phyloP scores from a whole-genome alignment of 2,888 invertebrate genomes.

The Acrobeloides nanus region DNA sequence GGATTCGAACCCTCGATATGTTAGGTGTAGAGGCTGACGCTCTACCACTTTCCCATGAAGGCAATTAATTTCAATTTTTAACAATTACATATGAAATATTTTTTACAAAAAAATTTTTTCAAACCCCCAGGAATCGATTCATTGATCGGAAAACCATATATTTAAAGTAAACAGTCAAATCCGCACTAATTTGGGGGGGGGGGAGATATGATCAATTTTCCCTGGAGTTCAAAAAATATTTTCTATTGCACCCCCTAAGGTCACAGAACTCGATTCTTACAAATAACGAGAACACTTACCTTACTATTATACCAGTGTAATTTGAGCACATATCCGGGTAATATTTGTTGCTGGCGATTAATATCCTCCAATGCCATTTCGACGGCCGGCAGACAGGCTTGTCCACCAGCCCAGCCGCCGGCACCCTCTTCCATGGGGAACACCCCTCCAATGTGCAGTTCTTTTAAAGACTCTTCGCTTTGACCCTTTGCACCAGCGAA shows the following conservation, averaged over 20 bases:
- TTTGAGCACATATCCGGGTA: conserved; percentile 46
- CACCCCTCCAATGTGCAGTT: conserved; percentile 85
- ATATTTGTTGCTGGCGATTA: conserved; percentile 56
- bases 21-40: no score
- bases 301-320: conserved; percentile 50
- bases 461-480: conserved; percentile 21
- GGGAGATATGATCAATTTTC: no score
- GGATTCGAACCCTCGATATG: no score
- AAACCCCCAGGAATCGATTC: no score
- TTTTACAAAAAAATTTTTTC: background rate
- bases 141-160: no score
- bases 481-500: conserved; percentile 4
- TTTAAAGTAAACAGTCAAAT: no score
- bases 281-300: conserved; percentile 28
- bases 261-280: no score
- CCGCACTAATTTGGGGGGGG: no score
- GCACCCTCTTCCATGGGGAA: conserved; percentile 71
- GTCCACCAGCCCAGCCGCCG: conserved; percentile 96
- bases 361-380: conserved; percentile 91
- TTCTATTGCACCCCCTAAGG: no score
- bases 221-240: no score
- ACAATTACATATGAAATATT: background rate
- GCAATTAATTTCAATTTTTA: background rate
- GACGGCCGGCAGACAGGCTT: conserved; percentile 95
- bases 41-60: background rate